Conservation (phyloP, 2,113 vertebrate species). For the Cyrtonyx montezumae region DNA sequence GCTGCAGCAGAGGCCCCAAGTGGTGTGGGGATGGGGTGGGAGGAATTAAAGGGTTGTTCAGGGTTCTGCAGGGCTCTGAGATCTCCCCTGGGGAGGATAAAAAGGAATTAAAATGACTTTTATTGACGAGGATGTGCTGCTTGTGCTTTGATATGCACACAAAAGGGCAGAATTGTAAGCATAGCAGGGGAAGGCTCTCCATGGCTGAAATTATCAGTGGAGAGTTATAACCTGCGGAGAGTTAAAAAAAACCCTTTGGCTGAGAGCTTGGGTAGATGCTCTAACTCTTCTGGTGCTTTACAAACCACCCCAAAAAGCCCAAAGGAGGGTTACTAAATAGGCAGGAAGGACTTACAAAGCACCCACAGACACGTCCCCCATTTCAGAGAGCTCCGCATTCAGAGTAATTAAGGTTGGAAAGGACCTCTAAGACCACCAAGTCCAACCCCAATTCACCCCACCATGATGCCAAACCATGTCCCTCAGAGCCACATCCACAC, state of each 20-base stretch:
- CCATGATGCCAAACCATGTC: no score
- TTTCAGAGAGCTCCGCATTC: not conserved
- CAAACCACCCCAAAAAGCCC: not conserved
- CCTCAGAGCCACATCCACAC: no score
- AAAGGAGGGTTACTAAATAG: not conserved
- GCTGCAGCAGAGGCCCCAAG: not conserved
- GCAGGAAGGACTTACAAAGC: constrained; percentile 3
- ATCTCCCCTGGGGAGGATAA: constrained; percentile 4
- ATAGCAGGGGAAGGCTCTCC: not conserved
- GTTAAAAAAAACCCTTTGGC: not conserved
- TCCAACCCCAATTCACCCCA: no score
- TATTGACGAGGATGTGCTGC: constrained; percentile 5
- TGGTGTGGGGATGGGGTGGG: not conserved
- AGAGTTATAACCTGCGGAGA: not conserved
- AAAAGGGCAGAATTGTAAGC: not conserved
- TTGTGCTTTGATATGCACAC: not conserved
- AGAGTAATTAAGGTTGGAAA: no score
- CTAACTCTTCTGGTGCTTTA: not conserved
- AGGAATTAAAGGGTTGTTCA: constrained; percentile 38
- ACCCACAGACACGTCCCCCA: not conserved
- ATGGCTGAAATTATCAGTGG: not conserved
- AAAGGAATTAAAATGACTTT: constrained; percentile 51
- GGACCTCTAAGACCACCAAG: no score
- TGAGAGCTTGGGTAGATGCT: not conserved
- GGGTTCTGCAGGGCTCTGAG: constrained; percentile 17